Percentiles rank a stretch among this genome's conserved stretches.
phyloP scores from a whole-genome alignment of 2,113 vertebrate species.

The Azemiops feae region DNA sequence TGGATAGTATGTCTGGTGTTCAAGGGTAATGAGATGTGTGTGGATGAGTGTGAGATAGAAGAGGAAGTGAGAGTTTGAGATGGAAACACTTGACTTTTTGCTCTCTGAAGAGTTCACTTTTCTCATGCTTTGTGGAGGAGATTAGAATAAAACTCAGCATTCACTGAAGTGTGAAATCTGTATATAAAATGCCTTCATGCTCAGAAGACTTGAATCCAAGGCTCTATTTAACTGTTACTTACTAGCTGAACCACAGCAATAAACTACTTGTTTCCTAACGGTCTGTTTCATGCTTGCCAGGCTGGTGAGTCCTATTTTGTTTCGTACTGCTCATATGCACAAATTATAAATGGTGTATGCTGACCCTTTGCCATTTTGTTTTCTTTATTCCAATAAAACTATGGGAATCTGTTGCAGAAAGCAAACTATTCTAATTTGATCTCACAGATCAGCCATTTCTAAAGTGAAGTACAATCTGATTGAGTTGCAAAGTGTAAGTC shows the following conservation, averaged over 20 bases:
- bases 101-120: constrained; percentile 26
- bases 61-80: constrained; percentile 22
- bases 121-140: neutral
- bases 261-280: neutral
- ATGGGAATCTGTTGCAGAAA: neutral
- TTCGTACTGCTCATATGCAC: neutral
- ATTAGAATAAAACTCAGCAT: constrained; percentile 3
- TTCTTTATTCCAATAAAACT: neutral
- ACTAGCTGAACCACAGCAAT: neutral
- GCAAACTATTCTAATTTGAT: constrained; percentile 4
- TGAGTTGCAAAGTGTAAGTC: neutral
- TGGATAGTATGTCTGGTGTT: constrained; percentile 35
- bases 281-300: neutral
- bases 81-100: constrained; percentile 29
- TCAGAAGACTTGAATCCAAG: constrained; percentile 20
- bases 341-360: neutral
- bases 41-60: constrained; percentile 22
- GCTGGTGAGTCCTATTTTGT: neutral
- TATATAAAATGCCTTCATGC: neutral
- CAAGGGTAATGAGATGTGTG: constrained; percentile 34
- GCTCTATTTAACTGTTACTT: neutral
- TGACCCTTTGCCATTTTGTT: constrained; percentile 6
- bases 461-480: constrained; percentile 9
- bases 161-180: neutral
- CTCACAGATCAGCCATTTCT: constrained; percentile 1